These are phyloP conservation scores for Drosophila lini DNA, from an alignment of 1,140 invertebrate genomes.

Conservation along the genomic window DNA sequence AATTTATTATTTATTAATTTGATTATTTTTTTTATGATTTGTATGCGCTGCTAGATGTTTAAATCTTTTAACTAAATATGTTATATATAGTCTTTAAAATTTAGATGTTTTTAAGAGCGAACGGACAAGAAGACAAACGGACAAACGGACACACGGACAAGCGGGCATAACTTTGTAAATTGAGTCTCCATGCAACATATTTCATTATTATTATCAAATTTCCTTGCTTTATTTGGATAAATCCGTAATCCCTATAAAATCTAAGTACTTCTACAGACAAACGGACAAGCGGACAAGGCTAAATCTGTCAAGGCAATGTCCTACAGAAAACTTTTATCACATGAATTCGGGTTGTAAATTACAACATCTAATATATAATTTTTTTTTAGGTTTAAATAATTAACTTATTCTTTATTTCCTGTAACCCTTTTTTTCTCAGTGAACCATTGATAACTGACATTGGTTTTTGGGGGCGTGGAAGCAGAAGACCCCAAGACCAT, in stretches of 20 bases:
- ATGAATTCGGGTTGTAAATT: no score
- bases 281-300: neutral
- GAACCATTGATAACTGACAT: slow-evolving; percentile 21
- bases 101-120: neutral
- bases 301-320: neutral
- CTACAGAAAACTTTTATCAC: no score
- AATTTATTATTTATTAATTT: no score
- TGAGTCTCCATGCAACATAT: neutral
- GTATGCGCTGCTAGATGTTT: neutral
- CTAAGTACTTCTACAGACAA: no score
- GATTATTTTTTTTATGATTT: neutral
- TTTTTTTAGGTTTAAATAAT: neutral
- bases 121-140: neutral
- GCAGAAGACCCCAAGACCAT: slow-evolving; percentile 21
- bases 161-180: no score
- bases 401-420: no score
- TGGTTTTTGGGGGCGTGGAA: slow-evolving; percentile 14
- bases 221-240: no score
- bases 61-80: neutral
- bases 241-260: neutral
- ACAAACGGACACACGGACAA: no score
- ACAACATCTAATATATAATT: no score
- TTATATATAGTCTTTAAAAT: neutral
- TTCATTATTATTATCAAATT: neutral
- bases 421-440: neutral